Evolutionary conservation across 2,888 invertebrate species (phyloP), one percentile per base, ranked within the genome.

Genomic region (Pecten maximus): DNA sequence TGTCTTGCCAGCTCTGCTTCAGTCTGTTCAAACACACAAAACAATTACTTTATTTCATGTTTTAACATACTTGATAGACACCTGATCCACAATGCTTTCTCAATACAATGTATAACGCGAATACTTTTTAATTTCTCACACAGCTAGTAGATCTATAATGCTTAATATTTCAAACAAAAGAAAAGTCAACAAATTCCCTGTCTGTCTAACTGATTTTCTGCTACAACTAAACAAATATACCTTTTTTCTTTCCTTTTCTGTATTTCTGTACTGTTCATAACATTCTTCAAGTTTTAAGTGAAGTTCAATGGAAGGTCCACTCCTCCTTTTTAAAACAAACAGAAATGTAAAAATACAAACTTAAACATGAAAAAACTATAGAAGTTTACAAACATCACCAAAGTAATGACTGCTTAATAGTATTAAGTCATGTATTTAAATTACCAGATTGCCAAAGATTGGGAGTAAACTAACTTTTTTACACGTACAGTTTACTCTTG

Each of bases 161-260:
- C n/a, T n/a, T n/a, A n/a, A n/a, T n/a, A n/a, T n/a, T n/a, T n/a
- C n/a, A n/a, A n/a, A n/a, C n/a, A n/a, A n/a, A n/a, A n/a, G n/a
- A 48, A 48, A 48, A 16, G 48, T 16, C 48, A 12, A 48, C 48
- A 48, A 48, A 48, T 10, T 48, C 12, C 19, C 19, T 48, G 15
- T 10, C 6, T 48, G 48, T 48, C 16, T 16, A n/a, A 54, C 23
- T 54, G 44, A 44, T 3, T 2, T 23, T 54, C 54, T 19, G 19
- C 19, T 54, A n/a, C 6, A n/a, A 54, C 6, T 6, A 54, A 23
- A 54, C 54, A n/a, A n/a, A 40, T 28, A 44, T 93, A 97, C 97
- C 93, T 98, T 98, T 96, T 98, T 98, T 15, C 98, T 97, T 96
- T 98, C 98, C 89, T 98, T 98, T 95, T 98, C 98, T 88, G 98